These are phyloP conservation scores for Gisinianus flammeolus DNA, from an alignment of 2,888 invertebrate species.

Conservation along the genomic window DNA sequence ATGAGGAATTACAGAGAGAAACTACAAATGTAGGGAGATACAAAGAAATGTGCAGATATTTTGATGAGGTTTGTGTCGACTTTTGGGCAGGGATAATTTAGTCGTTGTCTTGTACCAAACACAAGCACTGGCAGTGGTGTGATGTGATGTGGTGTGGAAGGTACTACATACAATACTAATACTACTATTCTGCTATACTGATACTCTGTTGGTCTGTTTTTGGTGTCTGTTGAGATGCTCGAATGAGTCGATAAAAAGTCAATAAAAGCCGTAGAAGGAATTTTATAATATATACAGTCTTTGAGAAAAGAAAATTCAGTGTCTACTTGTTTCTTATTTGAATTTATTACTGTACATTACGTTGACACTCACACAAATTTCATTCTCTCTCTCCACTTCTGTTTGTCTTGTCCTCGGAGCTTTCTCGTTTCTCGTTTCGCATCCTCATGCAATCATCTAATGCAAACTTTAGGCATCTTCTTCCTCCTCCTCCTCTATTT, in stretches of 20 bases:
- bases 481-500: not conserved
- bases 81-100: too few species aligned
- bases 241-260: conserved; percentile 20
- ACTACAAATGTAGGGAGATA: not conserved
- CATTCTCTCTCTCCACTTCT: not conserved
- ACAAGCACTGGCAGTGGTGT: too few species aligned
- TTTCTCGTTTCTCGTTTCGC: not conserved
- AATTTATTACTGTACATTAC: conserved; percentile 16
- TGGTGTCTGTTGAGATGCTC: not conserved
- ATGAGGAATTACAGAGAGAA: not conserved
- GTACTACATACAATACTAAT: too few species aligned
- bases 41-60: too few species aligned
- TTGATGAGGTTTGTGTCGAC: too few species aligned
- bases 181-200: too few species aligned
- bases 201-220: not conserved
- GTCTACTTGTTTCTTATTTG: conserved; percentile 2
- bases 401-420: not conserved
- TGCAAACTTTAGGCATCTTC: conserved; percentile 6
- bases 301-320: conserved; percentile 14
- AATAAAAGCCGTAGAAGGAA: conserved; percentile 21
- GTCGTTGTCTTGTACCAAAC: too few species aligned
- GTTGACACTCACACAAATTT: conserved; percentile 21
- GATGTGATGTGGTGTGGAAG: too few species aligned
- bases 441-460: conserved; percentile 3
- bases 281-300: conserved; percentile 20